phyloP scores from a whole-genome alignment of 2,113 vertebrate genomes.

The Sinosuthora webbiana region DNA sequence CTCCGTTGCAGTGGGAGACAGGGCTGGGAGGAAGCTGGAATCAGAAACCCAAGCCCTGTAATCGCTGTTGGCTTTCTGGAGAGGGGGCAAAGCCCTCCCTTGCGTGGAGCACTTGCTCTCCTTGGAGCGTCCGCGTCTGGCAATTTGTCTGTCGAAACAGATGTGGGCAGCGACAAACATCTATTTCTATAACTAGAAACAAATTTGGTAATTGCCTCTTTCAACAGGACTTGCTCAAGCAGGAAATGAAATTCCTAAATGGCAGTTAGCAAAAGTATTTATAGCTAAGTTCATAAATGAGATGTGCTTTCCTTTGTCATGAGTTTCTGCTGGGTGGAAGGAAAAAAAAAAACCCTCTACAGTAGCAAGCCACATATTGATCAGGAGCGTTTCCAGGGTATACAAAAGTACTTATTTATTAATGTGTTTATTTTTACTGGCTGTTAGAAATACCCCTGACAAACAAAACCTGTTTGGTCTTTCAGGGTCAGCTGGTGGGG shows the following conservation, averaged over 20 bases:
- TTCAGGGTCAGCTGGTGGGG: not conserved
- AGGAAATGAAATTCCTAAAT: conserved; percentile 74
- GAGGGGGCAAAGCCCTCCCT: conserved; percentile 37
- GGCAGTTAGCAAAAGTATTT: conserved; percentile 73
- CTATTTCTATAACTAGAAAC: conserved; percentile 81
- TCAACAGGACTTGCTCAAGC: conserved; percentile 73
- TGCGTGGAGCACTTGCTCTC: conserved; percentile 44
- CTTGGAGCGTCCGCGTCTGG: conserved; percentile 52
- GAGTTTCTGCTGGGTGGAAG: conserved; percentile 45
- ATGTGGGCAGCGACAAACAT: conserved; percentile 80
- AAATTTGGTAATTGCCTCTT: conserved; percentile 78
- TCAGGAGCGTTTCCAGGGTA: not conserved
- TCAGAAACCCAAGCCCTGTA: not conserved
- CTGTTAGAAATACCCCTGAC: not conserved
- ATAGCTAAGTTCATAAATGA: conserved; percentile 71
- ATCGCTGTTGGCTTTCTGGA: not conserved
- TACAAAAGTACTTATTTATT: not conserved
- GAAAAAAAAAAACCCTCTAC: not conserved
- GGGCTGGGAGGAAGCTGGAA: not conserved
- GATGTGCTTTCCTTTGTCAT: conserved; percentile 58
- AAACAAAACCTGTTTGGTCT: not conserved
- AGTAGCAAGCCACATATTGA: conserved; percentile 25
- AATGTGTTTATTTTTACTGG: conserved; percentile 38
- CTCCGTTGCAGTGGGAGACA: rapidly evolving
- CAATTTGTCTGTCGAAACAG: conserved; percentile 79